Evolutionary conservation across 2,888 invertebrate species (phyloP).

Genomic region (Calameuta idolon): DNA sequence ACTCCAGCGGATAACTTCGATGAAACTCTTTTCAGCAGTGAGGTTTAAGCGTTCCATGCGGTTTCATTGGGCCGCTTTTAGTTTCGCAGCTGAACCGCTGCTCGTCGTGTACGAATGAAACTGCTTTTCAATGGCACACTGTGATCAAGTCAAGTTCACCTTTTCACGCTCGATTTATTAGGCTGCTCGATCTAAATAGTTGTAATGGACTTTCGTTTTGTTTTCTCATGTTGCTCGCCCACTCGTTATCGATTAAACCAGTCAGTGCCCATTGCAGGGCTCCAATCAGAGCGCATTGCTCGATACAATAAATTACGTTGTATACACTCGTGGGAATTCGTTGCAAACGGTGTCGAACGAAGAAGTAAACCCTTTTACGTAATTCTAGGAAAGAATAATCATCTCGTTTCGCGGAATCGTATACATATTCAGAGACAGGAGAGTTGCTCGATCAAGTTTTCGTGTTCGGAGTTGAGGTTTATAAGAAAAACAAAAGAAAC

Average conservation of each 20-base stretch:
- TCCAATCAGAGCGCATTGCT: not conserved
- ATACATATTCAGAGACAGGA: not conserved
- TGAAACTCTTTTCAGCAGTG: not conserved
- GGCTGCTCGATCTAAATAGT: not conserved
- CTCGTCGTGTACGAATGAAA: not conserved
- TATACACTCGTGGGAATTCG: not conserved
- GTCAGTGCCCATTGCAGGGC: not conserved
- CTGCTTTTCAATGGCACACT: not conserved
- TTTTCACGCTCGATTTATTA: constrained; percentile 4
- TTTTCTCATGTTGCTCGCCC: not conserved
- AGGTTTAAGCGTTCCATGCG: not conserved
- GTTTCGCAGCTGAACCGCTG: not conserved
- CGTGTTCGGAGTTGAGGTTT: not conserved
- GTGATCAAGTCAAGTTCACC: not conserved
- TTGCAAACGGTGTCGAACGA: not conserved
- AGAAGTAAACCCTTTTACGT: not conserved
- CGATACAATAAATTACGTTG: not conserved
- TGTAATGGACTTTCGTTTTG: not conserved
- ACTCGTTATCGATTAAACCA: not conserved
- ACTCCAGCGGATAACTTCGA: not conserved
- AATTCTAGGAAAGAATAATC: not conserved
- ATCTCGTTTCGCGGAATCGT: not conserved
- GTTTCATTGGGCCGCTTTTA: not conserved
- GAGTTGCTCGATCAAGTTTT: not conserved
- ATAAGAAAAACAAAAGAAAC: no score